Evolutionary conservation across 1,140 invertebrate species (phyloP), one percentile per base, ranked within the genome.

Genomic region (Gonatopus flavifemur): DNA sequence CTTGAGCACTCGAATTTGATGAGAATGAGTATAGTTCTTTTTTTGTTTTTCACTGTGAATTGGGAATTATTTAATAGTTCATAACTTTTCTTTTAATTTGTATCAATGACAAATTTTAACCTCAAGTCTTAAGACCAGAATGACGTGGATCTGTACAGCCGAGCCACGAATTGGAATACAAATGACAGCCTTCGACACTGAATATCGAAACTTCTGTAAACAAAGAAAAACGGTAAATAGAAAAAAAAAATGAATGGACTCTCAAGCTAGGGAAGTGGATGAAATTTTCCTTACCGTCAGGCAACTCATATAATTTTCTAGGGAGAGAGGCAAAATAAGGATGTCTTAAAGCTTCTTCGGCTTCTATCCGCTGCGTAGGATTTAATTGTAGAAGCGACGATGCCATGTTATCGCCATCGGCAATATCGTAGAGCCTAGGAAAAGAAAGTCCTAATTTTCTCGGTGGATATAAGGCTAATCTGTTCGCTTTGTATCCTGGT

Each of bases 281-380:
- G 12, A 8, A 53, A 43, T 40, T 44, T 15, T 36, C 72, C 84
- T 84, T 77, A 95, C 93, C 90, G 72, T 93, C 89, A 61, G 93
- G 91, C 76, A 98, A 84, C 73, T 94, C 90, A 71, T 89, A 88
- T 49, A 98, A 83, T 80, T 92, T 88, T 71, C 83, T 85, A 67
- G 95, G 94, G 76, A 98, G 84, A 62, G 88, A 86, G 51, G 83
- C 80, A 81, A 98, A 98, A 79, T 96, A 98, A 59, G 86, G 81
- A 79, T 98, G 94, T 52, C 83, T 81, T 70, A 98, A 85, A 22
- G 96, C 96, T 49, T 88, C 83, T 40, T 89, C 84, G 30, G 96
- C 95, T 39, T 91, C 87, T 70, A 97, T 86, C 71, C 96, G 83
- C 59, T 88, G 80, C 66, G 85, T 79, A 21, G 96, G 95, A 81